These are phyloP conservation scores for Epinephelus fuscoguttatus DNA, from an alignment of 2,113 vertebrate species.

Conservation along the genomic window DNA sequence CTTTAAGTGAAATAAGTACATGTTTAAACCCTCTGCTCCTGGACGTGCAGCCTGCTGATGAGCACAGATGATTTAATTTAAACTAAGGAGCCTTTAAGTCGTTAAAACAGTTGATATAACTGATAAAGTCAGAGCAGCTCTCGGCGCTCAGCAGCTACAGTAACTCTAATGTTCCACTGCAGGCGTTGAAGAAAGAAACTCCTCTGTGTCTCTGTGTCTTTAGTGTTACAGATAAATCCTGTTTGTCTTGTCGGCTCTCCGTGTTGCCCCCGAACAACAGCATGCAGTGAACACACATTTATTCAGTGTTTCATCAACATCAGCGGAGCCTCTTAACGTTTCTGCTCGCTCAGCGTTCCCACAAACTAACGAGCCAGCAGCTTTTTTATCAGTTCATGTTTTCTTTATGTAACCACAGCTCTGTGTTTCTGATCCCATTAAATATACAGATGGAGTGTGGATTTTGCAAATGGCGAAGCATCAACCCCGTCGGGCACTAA, in stretches of 20 bases:
- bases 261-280: background rate
- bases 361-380: slow-evolving; percentile 54
- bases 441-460: slow-evolving; percentile 55
- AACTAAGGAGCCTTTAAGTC: too few relatives aligned
- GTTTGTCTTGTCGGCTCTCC: background rate
- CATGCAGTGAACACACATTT: background rate
- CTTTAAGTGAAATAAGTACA: too few relatives aligned
- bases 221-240: background rate
- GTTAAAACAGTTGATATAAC: too few relatives aligned
- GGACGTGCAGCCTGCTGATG: too few relatives aligned
- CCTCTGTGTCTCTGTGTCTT: background rate
- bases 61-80: too few relatives aligned
- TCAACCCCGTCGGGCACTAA: background rate
- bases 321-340: slow-evolving; percentile 17
- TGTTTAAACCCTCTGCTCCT: too few relatives aligned
- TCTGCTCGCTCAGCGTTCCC: slow-evolving; percentile 55
- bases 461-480: slow-evolving; percentile 59
- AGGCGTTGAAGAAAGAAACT: background rate
- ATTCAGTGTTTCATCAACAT: slow-evolving; percentile 49
- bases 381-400: slow-evolving; percentile 56
- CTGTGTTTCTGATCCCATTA: slow-evolving; percentile 35
- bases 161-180: too few relatives aligned
- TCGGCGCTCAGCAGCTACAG: too few relatives aligned
- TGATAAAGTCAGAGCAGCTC: too few relatives aligned
- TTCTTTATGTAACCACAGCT: slow-evolving; percentile 40